These are phyloP conservation scores for Tipula unca DNA, from an alignment of 2,888 invertebrate genomes.

Conservation along the genomic window DNA sequence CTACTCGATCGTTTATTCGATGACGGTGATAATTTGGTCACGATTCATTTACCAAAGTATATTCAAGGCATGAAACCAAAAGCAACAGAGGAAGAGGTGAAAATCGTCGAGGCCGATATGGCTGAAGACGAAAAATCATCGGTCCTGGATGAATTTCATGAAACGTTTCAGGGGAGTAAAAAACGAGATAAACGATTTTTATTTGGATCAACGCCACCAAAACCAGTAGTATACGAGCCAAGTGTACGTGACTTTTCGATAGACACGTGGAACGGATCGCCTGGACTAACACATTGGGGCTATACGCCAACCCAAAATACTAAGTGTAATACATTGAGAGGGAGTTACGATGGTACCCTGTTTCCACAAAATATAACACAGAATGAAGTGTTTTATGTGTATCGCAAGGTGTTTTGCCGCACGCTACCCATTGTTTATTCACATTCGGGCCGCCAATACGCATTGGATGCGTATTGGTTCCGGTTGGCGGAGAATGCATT, in stretches of 20 bases:
- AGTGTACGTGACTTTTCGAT: constrained; percentile 45
- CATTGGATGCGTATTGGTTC: constrained; percentile 53
- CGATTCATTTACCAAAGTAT: constrained; percentile 43
- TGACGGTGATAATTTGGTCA: constrained; percentile 51
- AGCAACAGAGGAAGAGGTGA: background rate
- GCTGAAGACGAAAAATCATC: background rate
- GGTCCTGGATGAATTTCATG: background rate
- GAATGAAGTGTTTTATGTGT: constrained; percentile 52
- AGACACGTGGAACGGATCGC: constrained; percentile 53
- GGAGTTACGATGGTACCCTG: constrained; percentile 61
- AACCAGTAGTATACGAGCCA: constrained; percentile 30
- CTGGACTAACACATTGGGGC: constrained; percentile 62
- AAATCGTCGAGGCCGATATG: background rate
- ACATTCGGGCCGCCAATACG: constrained; percentile 37
- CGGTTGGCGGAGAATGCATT: constrained; percentile 52
- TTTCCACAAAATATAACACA: constrained; percentile 54
- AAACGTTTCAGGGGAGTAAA: background rate
- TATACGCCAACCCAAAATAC: constrained; percentile 44
- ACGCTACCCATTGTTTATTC: constrained; percentile 50
- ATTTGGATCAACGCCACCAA: constrained; percentile 29
- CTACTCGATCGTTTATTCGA: constrained; percentile 70
- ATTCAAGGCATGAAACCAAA: background rate
- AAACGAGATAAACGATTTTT: background rate
- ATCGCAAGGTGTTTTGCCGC: constrained; percentile 68
- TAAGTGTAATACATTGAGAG: constrained; percentile 57